These are phyloP conservation scores for Enteromius radiatus DNA, from an alignment of 2,797 vertebrate species.

Conservation along the genomic window DNA sequence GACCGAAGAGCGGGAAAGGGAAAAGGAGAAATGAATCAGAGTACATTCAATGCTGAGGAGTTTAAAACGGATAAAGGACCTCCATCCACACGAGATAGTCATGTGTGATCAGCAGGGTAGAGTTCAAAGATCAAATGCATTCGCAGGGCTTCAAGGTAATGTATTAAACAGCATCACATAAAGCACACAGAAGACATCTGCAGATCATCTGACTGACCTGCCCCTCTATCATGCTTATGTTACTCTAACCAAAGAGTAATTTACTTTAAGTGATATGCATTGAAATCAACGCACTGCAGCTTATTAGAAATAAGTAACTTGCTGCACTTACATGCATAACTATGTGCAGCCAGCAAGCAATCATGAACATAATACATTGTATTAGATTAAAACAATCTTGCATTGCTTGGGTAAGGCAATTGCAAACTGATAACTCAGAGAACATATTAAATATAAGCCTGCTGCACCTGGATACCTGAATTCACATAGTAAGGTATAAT, in stretches of 20 bases:
- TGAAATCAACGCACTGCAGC: neutral
- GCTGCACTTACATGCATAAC: neutral
- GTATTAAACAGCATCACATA: conserved; percentile 56
- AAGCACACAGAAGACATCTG: conserved; percentile 27
- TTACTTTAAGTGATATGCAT: neutral
- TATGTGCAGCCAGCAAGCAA: neutral
- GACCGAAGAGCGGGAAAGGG: conserved; percentile 55
- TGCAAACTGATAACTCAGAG: neutral
- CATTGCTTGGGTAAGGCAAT: neutral
- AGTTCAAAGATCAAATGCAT: conserved; percentile 73
- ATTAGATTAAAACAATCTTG: neutral
- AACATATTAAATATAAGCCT: neutral
- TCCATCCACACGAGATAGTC: conserved; percentile 69
- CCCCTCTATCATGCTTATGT: neutral
- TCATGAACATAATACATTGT: neutral
- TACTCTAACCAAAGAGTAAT: neutral
- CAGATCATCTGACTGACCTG: conserved; percentile 49
- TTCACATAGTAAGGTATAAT: neutral
- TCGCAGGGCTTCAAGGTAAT: conserved; percentile 54
- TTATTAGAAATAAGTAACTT: conserved; percentile 7
- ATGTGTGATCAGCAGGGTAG: conserved; percentile 72
- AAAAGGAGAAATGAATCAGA: conserved; percentile 21
- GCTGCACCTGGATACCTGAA: neutral
- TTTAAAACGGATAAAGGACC: conserved; percentile 69
- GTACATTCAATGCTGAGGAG: conserved; percentile 55